Conservation (phyloP, 2,113 vertebrate species). For the Cryptotis parvus region DNA sequence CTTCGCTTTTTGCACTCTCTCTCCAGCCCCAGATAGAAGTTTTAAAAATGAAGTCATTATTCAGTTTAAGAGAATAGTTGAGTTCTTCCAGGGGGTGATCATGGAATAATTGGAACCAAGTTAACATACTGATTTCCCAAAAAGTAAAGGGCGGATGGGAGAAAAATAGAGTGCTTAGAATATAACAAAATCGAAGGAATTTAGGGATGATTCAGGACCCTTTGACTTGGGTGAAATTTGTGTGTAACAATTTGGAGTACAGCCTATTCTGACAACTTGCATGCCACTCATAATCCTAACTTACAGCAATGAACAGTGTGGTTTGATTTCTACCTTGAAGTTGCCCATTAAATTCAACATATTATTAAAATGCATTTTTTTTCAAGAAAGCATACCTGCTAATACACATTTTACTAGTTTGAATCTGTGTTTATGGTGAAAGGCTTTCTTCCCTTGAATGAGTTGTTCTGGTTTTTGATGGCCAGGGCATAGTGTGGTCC, state of each 20-base stretch:
- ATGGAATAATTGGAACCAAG: constrained; percentile 22
- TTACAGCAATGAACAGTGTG: constrained; percentile 42
- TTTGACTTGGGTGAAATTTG: constrained; percentile 27
- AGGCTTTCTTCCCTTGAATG: not conserved
- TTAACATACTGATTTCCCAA: constrained; percentile 32
- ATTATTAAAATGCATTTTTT: constrained; percentile 55
- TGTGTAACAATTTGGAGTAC: not conserved
- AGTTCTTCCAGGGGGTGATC: not conserved
- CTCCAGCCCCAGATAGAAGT: too few relatives aligned
- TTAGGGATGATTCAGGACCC: not conserved
- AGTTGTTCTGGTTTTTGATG: not conserved
- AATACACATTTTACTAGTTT: not conserved
- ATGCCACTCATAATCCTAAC: constrained; percentile 5
- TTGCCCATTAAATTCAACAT: constrained; percentile 35
- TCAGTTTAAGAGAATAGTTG: constrained; percentile 10
- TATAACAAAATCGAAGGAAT: constrained; percentile 28
- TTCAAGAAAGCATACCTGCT: not conserved
- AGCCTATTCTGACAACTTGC: constrained; percentile 1
- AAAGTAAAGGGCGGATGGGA: not conserved
- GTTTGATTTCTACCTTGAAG: constrained; percentile 66
- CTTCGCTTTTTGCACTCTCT: too few relatives aligned
- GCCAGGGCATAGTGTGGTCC: rapidly evolving
- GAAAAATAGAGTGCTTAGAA: not conserved
- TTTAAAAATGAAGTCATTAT: not conserved
- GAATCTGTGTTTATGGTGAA: constrained; percentile 49